A percentile compares a stretch with the other conserved stretches of the same genome.
phyloP scores from a whole-genome alignment of 2,113 vertebrate species.

The Semicossyphus pulcher region DNA sequence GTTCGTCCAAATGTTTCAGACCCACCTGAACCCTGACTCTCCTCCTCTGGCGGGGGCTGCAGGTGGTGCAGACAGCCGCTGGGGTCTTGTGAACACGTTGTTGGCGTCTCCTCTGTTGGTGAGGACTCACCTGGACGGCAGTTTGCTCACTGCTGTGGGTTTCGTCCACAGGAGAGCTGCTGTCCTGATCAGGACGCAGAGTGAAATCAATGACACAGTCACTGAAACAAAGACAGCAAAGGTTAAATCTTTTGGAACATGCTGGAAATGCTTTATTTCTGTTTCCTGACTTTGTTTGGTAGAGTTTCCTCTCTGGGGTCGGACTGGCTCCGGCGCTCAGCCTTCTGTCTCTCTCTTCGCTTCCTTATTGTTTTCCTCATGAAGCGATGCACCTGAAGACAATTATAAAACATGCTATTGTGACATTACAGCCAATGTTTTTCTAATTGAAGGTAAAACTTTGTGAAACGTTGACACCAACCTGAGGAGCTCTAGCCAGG shows the following conservation, averaged over 20 bases:
- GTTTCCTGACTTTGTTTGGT: slow-evolving; percentile 57
- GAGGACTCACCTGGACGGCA: slow-evolving; percentile 63
- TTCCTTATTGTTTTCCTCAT: slow-evolving; percentile 89
- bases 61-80: slow-evolving; percentile 76
- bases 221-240: too few species aligned
- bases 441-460: too few species aligned
- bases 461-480: slow-evolving; percentile 66
- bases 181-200: slow-evolving; percentile 77
- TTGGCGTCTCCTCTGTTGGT: neutral
- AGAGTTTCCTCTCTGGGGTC: slow-evolving; percentile 85
- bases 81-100: slow-evolving; percentile 13
- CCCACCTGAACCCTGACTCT: slow-evolving; percentile 73
- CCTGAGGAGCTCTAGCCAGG: slow-evolving; percentile 90
- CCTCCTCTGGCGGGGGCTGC: slow-evolving; percentile 77
- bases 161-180: slow-evolving; percentile 79
- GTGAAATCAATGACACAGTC: too few species aligned
- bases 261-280: too few species aligned
- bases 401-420: neutral
- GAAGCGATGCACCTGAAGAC: slow-evolving; percentile 85
- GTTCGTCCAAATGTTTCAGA: neutral
- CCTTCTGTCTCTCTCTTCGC: slow-evolving; percentile 86
- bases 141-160: slow-evolving; percentile 83
- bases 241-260: too few species aligned
- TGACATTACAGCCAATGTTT: too few species aligned
- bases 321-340: slow-evolving; percentile 86